A percentile compares a stretch with the other conserved stretches of the same genome.
phyloP scores from a whole-genome alignment of 2,888 invertebrate species.

The Microctonus aethiopoides region DNA sequence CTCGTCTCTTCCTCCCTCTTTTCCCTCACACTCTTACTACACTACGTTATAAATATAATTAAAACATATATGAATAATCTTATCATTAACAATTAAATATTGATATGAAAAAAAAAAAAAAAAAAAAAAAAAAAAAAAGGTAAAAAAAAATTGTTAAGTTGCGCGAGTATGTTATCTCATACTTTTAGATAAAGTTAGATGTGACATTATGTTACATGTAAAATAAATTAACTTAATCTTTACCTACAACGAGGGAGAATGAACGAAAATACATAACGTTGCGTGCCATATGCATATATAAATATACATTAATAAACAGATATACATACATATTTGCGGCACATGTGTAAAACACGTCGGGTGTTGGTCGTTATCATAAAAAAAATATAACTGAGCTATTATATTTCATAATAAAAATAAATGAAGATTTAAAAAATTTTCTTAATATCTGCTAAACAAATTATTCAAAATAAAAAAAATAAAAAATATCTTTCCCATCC shows the following conservation, averaged over 20 bases:
- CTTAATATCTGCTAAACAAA: neutral
- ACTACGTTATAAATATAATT: constrained; percentile 41
- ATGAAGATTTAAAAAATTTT: neutral
- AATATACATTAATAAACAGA: constrained; percentile 10
- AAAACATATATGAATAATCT: constrained; percentile 61
- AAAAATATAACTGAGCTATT: constrained; percentile 59
- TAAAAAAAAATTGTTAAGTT: no score
- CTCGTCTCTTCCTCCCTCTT: constrained; percentile 3
- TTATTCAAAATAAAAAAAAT: neutral
- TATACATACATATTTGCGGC: constrained; percentile 1
- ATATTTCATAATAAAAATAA: constrained; percentile 32
- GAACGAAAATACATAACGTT: constrained; percentile 4
- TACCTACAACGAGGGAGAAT: constrained; percentile 31
- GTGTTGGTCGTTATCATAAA: constrained; percentile 51
- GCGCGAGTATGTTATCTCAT: constrained; percentile 48
- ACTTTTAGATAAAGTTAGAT: constrained; percentile 14
- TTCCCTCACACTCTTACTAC: neutral
- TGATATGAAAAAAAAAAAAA: constrained; percentile 61
- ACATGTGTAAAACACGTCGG: neutral
- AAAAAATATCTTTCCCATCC: no score
- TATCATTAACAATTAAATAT: constrained; percentile 64
- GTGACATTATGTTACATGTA: constrained; percentile 46
- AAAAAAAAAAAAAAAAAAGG: no score
- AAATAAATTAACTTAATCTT: constrained; percentile 59
- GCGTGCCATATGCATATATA: constrained; percentile 5